Percentiles rank a stretch among this genome's conserved stretches.
Evolutionary conservation across 2,888 invertebrate species (phyloP).

Genomic region (Lasioglossum marginatum): DNA sequence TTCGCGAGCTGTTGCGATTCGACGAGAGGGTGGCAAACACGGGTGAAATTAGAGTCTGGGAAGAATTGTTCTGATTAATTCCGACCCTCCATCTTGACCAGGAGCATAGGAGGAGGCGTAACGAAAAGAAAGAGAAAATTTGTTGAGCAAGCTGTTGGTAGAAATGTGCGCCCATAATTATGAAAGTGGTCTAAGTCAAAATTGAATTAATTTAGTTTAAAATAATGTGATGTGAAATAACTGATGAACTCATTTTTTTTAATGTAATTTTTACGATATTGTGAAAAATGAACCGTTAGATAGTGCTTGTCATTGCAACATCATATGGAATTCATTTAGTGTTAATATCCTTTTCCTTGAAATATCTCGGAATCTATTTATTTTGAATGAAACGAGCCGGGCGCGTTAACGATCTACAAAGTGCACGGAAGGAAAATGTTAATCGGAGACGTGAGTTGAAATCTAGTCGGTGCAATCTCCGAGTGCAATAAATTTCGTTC

Average conservation of each 20-base stretch:
- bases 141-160: background rate
- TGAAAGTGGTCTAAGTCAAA: no score
- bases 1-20: slow-evolving; percentile 6
- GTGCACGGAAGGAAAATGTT: background rate
- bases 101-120: background rate
- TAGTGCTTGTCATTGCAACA: no score
- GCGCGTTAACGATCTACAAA: background rate
- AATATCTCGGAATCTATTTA: background rate
- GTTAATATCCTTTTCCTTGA: no score
- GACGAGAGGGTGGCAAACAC: background rate
- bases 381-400: background rate
- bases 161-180: background rate
- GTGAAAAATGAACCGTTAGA: no score
- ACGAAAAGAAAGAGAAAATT: no score
- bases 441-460: background rate
- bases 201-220: no score
- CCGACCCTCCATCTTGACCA: background rate
- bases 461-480: background rate
- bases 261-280: no score
- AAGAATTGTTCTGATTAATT: slow-evolving; percentile 1
- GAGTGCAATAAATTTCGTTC: background rate
- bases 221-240: no score
- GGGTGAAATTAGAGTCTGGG: background rate
- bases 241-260: no score
- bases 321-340: no score